Conservation (phyloP, 2,113 vertebrate genomes). For the Phocoena sinus region DNA sequence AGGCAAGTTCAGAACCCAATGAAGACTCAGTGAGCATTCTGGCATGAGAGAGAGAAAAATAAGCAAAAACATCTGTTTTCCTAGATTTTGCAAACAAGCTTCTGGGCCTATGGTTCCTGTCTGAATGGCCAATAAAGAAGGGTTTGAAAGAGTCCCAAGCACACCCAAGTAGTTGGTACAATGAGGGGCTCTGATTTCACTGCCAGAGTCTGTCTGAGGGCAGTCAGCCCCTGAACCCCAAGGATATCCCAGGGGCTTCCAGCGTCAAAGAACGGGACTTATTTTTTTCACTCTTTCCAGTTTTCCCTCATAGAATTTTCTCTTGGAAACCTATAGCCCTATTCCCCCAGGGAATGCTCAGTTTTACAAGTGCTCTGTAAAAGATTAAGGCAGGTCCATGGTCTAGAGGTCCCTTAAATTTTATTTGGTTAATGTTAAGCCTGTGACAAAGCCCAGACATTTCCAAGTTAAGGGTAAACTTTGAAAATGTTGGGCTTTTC, state of each 20-base stretch:
- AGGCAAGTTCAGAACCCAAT: background rate
- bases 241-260: background rate
- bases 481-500: constrained; percentile 43
- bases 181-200: background rate
- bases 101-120: constrained; percentile 14
- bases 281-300: background rate
- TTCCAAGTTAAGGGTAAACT: constrained; percentile 42
- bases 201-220: background rate
- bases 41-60: constrained; percentile 50
- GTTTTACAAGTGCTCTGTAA: constrained; percentile 49
- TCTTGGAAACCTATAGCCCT: background rate
- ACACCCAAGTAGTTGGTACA: background rate
- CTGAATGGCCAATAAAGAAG: constrained; percentile 22
- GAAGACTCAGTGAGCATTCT: constrained; percentile 30
- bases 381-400: background rate
- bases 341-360: background rate
- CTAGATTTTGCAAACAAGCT: constrained; percentile 54
- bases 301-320: background rate
- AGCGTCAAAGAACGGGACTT: background rate
- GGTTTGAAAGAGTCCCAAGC: background rate
- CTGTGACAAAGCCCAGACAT: constrained; percentile 61
- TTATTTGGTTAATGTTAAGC: constrained; percentile 40
- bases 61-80: constrained; percentile 65
- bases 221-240: background rate
- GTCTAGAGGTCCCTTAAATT: background rate